Percentiles rank a stretch among this genome's conserved stretches.
Conservation (phyloP, 2,888 invertebrate genomes). For the Antheraea assamensis region DNA sequence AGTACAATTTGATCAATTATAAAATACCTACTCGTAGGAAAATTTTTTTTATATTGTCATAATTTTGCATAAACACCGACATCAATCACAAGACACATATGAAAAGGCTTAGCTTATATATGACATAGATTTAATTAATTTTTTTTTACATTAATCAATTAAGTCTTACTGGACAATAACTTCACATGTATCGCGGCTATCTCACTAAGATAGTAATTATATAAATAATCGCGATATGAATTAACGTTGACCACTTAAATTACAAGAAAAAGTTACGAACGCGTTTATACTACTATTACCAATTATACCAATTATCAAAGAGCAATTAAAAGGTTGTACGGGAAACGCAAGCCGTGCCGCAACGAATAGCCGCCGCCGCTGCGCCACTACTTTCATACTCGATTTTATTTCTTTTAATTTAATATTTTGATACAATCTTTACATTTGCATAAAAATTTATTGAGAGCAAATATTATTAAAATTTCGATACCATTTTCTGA, state of each 20-base stretch:
- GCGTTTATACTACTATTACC: slow-evolving; percentile 70
- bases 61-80: too few relatives aligned
- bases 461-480: neutral
- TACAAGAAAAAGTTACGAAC: slow-evolving; percentile 61
- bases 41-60: too few relatives aligned
- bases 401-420: slow-evolving; percentile 52
- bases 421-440: neutral
- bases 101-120: too few relatives aligned
- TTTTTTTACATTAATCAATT: neutral
- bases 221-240: slow-evolving; percentile 46
- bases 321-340: slow-evolving; percentile 71
- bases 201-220: slow-evolving; percentile 34
- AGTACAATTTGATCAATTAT: neutral
- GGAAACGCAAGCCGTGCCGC: slow-evolving; percentile 56
- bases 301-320: slow-evolving; percentile 72
- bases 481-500: slow-evolving; percentile 17
- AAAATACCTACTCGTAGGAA: neutral
- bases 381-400: slow-evolving; percentile 36
- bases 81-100: too few relatives aligned
- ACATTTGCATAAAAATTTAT: neutral
- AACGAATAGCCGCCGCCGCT: slow-evolving; percentile 25
- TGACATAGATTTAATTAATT: neutral
- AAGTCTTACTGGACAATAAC: neutral
- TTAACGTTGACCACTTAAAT: slow-evolving; percentile 57
- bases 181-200: neutral